These are phyloP conservation scores for Tortricodes alternella DNA, from an alignment of 2,888 invertebrate species.

Conservation along the genomic window DNA sequence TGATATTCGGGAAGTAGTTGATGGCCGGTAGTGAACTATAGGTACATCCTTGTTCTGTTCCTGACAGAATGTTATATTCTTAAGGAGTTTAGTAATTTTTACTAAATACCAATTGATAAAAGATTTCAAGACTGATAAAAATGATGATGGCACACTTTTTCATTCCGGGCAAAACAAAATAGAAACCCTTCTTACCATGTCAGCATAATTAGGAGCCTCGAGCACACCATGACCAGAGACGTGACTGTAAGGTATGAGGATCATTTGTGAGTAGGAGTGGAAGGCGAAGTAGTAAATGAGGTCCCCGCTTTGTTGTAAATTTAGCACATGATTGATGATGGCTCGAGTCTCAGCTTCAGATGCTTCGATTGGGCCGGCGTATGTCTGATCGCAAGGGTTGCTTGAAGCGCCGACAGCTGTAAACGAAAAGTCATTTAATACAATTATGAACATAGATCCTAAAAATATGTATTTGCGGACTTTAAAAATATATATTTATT, in stretches of 20 bases:
- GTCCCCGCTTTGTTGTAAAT: constrained; percentile 45
- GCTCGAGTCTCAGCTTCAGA: constrained; percentile 79
- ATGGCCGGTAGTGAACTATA: too few species aligned
- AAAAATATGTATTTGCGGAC: too few species aligned
- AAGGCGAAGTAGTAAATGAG: constrained; percentile 76
- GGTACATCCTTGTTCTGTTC: too few species aligned
- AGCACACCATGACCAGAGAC: constrained; percentile 46
- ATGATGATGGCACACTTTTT: too few species aligned
- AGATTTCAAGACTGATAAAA: not conserved
- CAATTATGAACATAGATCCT: too few species aligned
- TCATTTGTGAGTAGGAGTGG: constrained; percentile 81
- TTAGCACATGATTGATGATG: constrained; percentile 55
- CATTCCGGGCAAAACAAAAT: not conserved
- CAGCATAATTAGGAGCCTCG: constrained; percentile 57
- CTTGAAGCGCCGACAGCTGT: constrained; percentile 62
- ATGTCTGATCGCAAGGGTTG: constrained; percentile 73
- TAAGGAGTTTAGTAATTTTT: too few species aligned
- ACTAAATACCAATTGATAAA: too few species aligned
- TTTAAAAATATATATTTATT: too few species aligned
- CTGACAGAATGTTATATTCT: too few species aligned
- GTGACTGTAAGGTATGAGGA: constrained; percentile 73
- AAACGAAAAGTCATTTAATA: too few species aligned
- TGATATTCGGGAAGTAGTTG: too few species aligned
- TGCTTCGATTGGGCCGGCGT: constrained; percentile 70
- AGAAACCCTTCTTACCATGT: constrained; percentile 50